Base-by-base conservation (phyloP, 2,888 invertebrate species). In the Acronicta aceris region DNA sequence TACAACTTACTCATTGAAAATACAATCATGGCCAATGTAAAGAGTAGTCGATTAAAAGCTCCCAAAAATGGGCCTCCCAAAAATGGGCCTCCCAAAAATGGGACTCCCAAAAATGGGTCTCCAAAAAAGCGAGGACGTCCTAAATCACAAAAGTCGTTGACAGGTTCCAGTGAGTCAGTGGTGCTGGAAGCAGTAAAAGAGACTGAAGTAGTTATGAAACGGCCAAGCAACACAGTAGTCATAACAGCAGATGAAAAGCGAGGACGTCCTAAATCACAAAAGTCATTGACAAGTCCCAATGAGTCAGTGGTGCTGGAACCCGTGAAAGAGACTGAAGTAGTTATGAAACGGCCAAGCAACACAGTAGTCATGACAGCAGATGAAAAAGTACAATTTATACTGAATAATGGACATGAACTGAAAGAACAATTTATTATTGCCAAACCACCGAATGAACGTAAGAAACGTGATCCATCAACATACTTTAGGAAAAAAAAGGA, bases 21-120 rank as follows among this genome's bases (percentile, higher is more conserved):
- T 79, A 83, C 77, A 81, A 76, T 67, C 78, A 94, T 94, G 94
- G 94, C 93, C 90, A 93, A 91, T 77, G 83, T 87, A 80, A 92
- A 89, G 80, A 88, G 12, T 5, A 33, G 77, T 88, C 91, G 85
- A 89, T 62, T 84, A 80, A 90, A 89, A 64, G 81, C 90, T 81
- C 83, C 85, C 40, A 88, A 86, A 84, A 86, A 82, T 64, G 61
- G 69, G 65, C 75, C 84, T 71, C 81, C 78, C 30, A 85, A 79
- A 53, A 83, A 81, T n/a, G n/a, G n/a, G n/a, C n/a, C n/a, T n/a
- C n/a, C n/a, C n/a, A n/a, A n/a, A n/a, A n/a, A n/a, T n/a, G n/a
- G n/a, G n/a, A n/a, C 90, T 81, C 83, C 85, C 40, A 88, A 86
- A 84, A 86, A 82, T 64, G 61, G 69, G 65, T 76, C 84, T 71